A percentile compares a stretch with the other conserved stretches of the same genome.
These are phyloP conservation scores for Australoheros facetus DNA, from an alignment of 2,797 vertebrate genomes.

Conservation along the genomic window DNA sequence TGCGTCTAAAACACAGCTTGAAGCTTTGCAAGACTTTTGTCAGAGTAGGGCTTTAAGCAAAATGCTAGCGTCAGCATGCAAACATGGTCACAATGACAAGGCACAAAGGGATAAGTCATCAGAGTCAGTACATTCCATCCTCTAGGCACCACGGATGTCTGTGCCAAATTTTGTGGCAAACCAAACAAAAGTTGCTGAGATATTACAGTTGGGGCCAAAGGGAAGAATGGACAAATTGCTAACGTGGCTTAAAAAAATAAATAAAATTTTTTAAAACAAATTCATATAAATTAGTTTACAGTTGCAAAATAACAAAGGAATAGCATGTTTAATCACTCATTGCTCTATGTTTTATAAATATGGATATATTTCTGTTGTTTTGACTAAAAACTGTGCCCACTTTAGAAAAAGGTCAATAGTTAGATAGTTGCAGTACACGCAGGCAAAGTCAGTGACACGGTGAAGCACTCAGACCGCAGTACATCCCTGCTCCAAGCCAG, in stretches of 20 bases:
- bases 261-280: neutral
- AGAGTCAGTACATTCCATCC: constrained; percentile 9
- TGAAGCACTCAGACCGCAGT: neutral
- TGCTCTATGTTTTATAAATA: neutral
- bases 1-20: neutral
- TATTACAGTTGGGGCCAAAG: constrained; percentile 11
- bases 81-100: constrained; percentile 20
- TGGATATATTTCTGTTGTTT: neutral
- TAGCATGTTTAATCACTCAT: neutral
- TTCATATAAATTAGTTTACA: neutral
- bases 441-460: constrained; percentile 1
- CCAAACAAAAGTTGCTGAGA: constrained; percentile 13
- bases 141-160: neutral
- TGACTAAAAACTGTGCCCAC: neutral
- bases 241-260: neutral
- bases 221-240: neutral
- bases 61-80: constrained; percentile 2
- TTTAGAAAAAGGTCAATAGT: constrained; percentile 1
- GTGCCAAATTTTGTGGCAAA: neutral
- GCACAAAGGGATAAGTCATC: constrained; percentile 8
- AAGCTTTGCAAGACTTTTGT: neutral
- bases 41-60: neutral
- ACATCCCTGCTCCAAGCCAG: neutral
- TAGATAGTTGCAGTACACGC: neutral
- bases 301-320: neutral